phyloP scores from a whole-genome alignment of 2,888 invertebrate species.

The Caenorhabditis sp. region DNA sequence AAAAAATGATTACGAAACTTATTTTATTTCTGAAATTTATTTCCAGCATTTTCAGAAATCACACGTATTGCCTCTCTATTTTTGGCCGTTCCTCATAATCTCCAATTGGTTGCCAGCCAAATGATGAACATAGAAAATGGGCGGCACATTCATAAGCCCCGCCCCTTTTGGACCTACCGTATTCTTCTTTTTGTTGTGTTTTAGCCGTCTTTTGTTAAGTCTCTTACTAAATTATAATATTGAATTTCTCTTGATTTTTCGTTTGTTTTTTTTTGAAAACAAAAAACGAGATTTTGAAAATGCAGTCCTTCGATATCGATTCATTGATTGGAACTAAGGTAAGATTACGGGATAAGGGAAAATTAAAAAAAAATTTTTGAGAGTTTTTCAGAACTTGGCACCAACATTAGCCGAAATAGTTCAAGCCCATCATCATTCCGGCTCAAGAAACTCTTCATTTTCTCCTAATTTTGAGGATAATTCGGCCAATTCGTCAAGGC shows the following conservation, averaged over 20 bases:
- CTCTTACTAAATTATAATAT: background rate
- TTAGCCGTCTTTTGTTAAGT: background rate
- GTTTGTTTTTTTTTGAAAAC: background rate
- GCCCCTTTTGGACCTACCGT: constrained; percentile 11
- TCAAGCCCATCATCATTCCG: constrained; percentile 10
- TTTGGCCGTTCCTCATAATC: background rate
- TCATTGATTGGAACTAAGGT: constrained; percentile 51
- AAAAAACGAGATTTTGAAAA: background rate
- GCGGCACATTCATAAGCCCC: background rate
- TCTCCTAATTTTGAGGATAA: background rate
- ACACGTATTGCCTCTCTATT: background rate
- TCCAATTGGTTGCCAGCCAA: background rate
- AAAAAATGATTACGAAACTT: too few species aligned
- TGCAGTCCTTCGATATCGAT: constrained; percentile 48
- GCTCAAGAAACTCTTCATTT: constrained; percentile 2
- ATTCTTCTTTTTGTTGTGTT: constrained; percentile 8
- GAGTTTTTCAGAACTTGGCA: constrained; percentile 20
- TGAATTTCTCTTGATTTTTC: background rate
- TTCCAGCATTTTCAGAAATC: background rate
- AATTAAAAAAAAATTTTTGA: too few species aligned
- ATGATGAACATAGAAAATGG: background rate
- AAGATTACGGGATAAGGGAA: too few species aligned
- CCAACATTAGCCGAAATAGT: constrained; percentile 12
- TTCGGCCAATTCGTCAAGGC: constrained; percentile 4
- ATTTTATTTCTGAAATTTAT: too few species aligned